These are phyloP conservation scores for Philopedon plagiatum DNA, from an alignment of 2,888 invertebrate genomes.

Conservation along the genomic window DNA sequence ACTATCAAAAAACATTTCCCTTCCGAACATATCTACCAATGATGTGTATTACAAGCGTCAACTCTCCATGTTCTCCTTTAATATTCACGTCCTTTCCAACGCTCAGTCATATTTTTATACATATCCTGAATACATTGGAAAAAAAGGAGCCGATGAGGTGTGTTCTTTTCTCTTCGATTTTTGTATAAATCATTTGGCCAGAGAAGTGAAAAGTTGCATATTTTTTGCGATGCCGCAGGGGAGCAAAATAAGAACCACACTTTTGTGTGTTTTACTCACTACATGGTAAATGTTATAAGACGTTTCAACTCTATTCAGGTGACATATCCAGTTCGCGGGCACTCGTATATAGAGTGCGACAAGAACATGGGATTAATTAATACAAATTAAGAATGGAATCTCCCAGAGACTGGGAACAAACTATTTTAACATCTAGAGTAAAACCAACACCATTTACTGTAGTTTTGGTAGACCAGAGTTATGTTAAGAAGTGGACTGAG, in stretches of 20 bases:
- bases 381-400: constrained; percentile 33
- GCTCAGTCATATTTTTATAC: constrained; percentile 27
- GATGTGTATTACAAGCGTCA: constrained; percentile 11
- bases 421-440: constrained; percentile 18
- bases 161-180: constrained; percentile 30
- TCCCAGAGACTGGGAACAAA: constrained; percentile 30
- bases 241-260: constrained; percentile 32
- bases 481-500: constrained; percentile 39
- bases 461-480: constrained; percentile 37
- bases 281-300: constrained; percentile 31
- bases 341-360: too few relatives aligned
- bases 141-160: constrained; percentile 26
- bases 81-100: constrained; percentile 30
- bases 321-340: too few relatives aligned
- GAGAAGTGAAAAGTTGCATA: too few relatives aligned
- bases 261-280: constrained; percentile 24
- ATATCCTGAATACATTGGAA: constrained; percentile 21
- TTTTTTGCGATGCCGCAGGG: constrained; percentile 18
- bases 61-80: too few relatives aligned
- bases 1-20: constrained; percentile 36
- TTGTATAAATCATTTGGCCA: too few relatives aligned
- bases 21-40: constrained; percentile 20
- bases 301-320: constrained; percentile 31
- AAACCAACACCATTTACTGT: constrained; percentile 39
- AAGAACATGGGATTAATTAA: constrained; percentile 42